A percentile compares a stretch with the other conserved stretches of the same genome.
Conservation (phyloP, 1,140 invertebrate species). For the Drosophila saltans region DNA sequence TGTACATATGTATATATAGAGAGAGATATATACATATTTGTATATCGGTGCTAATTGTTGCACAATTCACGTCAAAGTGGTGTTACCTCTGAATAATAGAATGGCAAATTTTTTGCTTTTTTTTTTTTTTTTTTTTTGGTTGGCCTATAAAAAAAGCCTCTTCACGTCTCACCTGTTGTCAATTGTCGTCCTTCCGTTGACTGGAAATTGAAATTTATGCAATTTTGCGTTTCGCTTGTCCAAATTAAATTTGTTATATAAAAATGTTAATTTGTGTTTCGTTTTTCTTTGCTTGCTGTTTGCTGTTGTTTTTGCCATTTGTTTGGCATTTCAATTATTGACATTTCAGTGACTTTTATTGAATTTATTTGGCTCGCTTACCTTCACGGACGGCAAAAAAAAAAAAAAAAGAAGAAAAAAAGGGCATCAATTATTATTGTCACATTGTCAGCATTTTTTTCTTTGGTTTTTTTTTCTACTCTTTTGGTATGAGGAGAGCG, state of each 20-base stretch:
- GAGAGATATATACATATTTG: background rate
- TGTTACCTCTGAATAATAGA: constrained; percentile 36
- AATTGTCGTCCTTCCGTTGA: constrained; percentile 31
- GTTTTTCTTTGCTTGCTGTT: constrained; percentile 13
- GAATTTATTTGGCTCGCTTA: constrained; percentile 61
- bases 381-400: background rate
- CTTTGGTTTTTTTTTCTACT: background rate
- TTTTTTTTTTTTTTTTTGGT: background rate
- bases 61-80: constrained; percentile 30
- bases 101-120: constrained; percentile 2
- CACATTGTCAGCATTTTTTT: constrained; percentile 44
- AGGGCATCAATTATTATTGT: constrained; percentile 56
- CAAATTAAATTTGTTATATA: constrained; percentile 72
- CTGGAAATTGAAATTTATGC: constrained; percentile 51
- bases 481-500: background rate
- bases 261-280: constrained; percentile 61
- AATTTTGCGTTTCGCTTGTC: constrained; percentile 48
- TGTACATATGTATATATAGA: constrained; percentile 12
- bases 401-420: constrained; percentile 2
- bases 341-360: constrained; percentile 70
- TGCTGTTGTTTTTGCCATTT: constrained; percentile 26
- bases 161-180: constrained; percentile 27
- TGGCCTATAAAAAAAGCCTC: constrained; percentile 36
- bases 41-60: constrained; percentile 43
- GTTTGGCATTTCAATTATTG: constrained; percentile 66